Evolutionary conservation across 2,888 invertebrate genomes (phyloP), one percentile per base, ranked within the genome.

Genomic region (Carpatolechia fugitivella): DNA sequence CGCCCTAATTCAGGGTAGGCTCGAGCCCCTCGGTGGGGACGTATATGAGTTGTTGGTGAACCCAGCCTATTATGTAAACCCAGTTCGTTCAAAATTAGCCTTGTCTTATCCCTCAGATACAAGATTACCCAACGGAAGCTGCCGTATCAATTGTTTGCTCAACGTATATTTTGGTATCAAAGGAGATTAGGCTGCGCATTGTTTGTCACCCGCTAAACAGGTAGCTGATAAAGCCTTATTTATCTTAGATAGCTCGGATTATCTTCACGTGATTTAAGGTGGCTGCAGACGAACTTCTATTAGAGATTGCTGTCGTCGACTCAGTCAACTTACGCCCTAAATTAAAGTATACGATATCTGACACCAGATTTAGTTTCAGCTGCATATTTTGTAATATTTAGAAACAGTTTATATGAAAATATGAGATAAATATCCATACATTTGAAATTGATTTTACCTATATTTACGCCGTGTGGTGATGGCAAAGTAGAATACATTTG

Each of bases 101-200:
- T 52, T 30, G 10, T 3, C 33, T 69, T 71, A 70, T 69, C 69
- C 70, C 68, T 64, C 57, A 77, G 82, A 83, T 82, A 83, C 82
- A 72, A 82, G 81, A 83, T 84, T 82, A 85, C 61, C 68, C 71
- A 72, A 80, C 85, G 89, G 89, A 88, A 85, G 89, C 87, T 84
- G 83, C 76, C 76, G 70, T 74, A 72, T 71, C 73, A 70, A 67
- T 61, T 86, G 87, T 89, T 89, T 87, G 78, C 74, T 74, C 66
- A 71, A 66, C 68, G 75, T 79, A 76, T 72, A 74, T 74, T 79
- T 78, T 80, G 78, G 79, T 86, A 80, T 85, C 85, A 82, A 66
- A 60, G 63, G 60, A 85, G 88, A 87, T 85, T 85, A 84, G 69
- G 69, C 62, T 74, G 73, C 74, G 72, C 78, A 74, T 72, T 82